A percentile compares a stretch with the other conserved stretches of the same genome.
phyloP scores from a whole-genome alignment of 1,140 invertebrate species.

The Zophobas morio region DNA sequence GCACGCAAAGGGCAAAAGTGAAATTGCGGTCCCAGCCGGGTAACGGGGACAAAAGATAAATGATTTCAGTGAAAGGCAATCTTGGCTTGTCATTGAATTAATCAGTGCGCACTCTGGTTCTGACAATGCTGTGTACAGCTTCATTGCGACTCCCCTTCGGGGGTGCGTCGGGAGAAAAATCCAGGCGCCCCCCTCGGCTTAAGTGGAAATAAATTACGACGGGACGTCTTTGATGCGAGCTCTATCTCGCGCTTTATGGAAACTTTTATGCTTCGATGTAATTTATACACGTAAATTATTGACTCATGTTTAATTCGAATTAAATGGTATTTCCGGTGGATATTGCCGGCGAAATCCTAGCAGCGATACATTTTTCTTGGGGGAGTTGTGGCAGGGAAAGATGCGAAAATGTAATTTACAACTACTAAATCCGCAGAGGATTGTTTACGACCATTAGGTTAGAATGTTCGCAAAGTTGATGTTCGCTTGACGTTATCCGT shows the following conservation, averaged over 20 bases:
- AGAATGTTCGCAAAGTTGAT: too few species aligned
- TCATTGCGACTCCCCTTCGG: constrained; percentile 43
- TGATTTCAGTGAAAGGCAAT: constrained; percentile 55
- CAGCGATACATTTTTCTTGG: background rate
- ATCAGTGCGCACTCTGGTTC: constrained; percentile 51
- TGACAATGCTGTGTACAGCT: constrained; percentile 55
- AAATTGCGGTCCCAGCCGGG: constrained; percentile 36
- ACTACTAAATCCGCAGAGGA: too few species aligned
- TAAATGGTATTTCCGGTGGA: constrained; percentile 39
- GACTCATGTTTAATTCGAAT: constrained; percentile 50
- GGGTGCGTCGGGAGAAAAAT: constrained; percentile 51
- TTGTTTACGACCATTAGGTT: too few species aligned
- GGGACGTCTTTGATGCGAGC: constrained; percentile 34
- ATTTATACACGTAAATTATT: constrained; percentile 56
- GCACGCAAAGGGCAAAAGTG: constrained; percentile 29
- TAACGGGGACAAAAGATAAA: constrained; percentile 53
- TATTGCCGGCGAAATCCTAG: background rate
- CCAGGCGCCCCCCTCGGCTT: constrained; percentile 50
- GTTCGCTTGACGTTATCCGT: too few species aligned
- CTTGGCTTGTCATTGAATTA: constrained; percentile 57
- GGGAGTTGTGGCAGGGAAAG: too few species aligned
- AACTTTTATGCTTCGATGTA: constrained; percentile 52
- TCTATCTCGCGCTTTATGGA: constrained; percentile 48
- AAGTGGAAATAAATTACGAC: constrained; percentile 60
- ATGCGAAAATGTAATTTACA: too few species aligned